A percentile compares a stretch with the other conserved stretches of the same genome.
These are phyloP conservation scores for Cyprinus carpio DNA, from an alignment of 2,113 vertebrate species.

Conservation along the genomic window DNA sequence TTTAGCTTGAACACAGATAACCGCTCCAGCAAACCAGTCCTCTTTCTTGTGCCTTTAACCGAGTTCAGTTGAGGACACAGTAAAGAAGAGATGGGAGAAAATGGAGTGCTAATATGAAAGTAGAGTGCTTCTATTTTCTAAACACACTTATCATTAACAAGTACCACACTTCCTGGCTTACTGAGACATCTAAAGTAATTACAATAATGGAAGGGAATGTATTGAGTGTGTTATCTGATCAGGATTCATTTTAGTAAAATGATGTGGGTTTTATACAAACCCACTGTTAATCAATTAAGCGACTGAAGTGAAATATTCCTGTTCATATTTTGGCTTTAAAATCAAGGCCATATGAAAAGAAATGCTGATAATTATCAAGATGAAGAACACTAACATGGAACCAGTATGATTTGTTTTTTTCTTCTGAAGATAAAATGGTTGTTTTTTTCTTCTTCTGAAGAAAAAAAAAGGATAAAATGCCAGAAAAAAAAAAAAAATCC, in stretches of 20 bases:
- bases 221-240: slow-evolving; percentile 48
- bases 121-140: slow-evolving; percentile 32
- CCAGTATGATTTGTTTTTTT: background rate
- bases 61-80: slow-evolving; percentile 37
- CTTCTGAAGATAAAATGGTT: no score
- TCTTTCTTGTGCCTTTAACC: slow-evolving; percentile 41
- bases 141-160: slow-evolving; percentile 44
- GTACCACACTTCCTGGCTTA: slow-evolving; percentile 37
- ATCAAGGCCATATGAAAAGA: background rate
- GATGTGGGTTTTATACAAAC: slow-evolving; percentile 36
- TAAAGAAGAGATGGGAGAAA: slow-evolving; percentile 24
- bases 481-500: background rate
- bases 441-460: no score
- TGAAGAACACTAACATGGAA: background rate
- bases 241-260: slow-evolving; percentile 48
- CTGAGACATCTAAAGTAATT: slow-evolving; percentile 54
- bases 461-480: background rate
- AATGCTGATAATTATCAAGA: background rate
- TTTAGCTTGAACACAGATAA: slow-evolving; percentile 23
- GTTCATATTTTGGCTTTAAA: background rate
- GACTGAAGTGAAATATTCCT: background rate
- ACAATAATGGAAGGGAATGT: slow-evolving; percentile 56
- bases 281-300: slow-evolving; percentile 31
- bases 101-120: slow-evolving; percentile 44
- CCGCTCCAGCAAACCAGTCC: slow-evolving; percentile 9